Evolutionary conservation across 1,140 invertebrate species (phyloP).

Genomic region (Drosophila pandora): DNA sequence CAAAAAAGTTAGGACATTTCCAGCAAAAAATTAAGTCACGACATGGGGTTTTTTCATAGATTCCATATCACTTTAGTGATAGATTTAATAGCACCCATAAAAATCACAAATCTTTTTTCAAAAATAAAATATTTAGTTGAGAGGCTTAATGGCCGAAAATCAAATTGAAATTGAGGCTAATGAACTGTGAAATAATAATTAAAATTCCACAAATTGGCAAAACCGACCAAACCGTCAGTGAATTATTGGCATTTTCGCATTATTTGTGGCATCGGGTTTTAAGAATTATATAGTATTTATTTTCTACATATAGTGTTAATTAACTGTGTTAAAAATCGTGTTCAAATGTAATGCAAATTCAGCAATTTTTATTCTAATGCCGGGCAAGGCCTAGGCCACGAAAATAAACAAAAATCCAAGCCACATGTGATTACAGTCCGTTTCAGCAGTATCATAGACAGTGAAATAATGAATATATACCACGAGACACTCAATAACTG

Average conservation of each 20-base stretch:
- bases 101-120: too few relatives aligned
- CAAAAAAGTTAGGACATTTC: background rate
- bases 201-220: constrained; percentile 48
- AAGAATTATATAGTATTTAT: constrained; percentile 2
- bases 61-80: too few relatives aligned
- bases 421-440: constrained; percentile 12
- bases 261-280: constrained; percentile 1
- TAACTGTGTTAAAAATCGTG: constrained; percentile 34
- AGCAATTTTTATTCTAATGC: constrained; percentile 59
- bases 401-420: constrained; percentile 22
- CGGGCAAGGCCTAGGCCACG: constrained; percentile 37
- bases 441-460: background rate
- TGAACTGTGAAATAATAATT: constrained; percentile 61
- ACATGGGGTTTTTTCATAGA: too few relatives aligned
- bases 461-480: constrained; percentile 4
- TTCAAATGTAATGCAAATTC: constrained; percentile 57
- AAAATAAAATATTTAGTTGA: constrained; percentile 14
- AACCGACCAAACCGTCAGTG: constrained; percentile 26
- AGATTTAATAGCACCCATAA: too few relatives aligned
- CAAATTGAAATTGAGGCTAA: constrained; percentile 49
- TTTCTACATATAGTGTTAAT: constrained; percentile 2
- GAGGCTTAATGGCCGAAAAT: constrained; percentile 38
- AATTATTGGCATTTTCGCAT: constrained; percentile 6
- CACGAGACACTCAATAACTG: background rate
- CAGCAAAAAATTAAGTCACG: background rate